Evolutionary conservation across 2,113 vertebrate species (phyloP).

Genomic region (Phodopus roborovskii): DNA sequence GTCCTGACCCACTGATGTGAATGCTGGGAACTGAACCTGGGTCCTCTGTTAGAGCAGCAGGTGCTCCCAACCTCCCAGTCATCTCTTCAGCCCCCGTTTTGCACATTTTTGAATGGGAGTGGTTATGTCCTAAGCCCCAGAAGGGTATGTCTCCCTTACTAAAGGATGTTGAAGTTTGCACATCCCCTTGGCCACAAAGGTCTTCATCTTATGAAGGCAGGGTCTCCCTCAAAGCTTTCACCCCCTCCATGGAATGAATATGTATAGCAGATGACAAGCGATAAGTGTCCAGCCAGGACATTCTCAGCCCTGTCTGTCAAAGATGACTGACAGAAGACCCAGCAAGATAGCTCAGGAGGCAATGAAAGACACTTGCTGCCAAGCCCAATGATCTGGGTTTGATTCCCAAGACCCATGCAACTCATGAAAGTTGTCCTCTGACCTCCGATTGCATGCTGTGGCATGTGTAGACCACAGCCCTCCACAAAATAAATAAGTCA

Average conservation of each 20-base stretch:
- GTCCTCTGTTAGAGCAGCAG: not conserved
- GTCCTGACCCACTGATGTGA: not conserved
- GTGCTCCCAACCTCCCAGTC: not conserved
- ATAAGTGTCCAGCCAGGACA: not conserved
- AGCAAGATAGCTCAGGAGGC: too few species aligned
- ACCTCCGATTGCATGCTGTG: not conserved
- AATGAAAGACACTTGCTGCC: not conserved
- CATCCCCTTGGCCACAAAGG: not conserved
- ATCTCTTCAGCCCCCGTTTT: not conserved
- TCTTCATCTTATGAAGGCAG: not conserved
- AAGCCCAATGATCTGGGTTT: not conserved
- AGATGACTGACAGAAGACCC: not conserved
- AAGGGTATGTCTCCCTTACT: not conserved
- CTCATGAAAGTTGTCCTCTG: not conserved
- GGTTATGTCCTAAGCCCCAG: not conserved
- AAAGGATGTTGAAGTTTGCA: constrained; percentile 4
- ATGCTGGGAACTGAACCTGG: not conserved
- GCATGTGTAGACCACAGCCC: not conserved
- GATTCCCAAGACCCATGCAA: not conserved
- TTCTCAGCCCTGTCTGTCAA: not conserved
- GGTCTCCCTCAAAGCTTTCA: not conserved
- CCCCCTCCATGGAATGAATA: too few species aligned
- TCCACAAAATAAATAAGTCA: not conserved
- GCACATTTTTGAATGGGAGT: not conserved
- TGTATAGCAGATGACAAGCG: too few species aligned